phyloP scores from a whole-genome alignment of 2,113 vertebrate species.

The Amia ocellicauda region DNA sequence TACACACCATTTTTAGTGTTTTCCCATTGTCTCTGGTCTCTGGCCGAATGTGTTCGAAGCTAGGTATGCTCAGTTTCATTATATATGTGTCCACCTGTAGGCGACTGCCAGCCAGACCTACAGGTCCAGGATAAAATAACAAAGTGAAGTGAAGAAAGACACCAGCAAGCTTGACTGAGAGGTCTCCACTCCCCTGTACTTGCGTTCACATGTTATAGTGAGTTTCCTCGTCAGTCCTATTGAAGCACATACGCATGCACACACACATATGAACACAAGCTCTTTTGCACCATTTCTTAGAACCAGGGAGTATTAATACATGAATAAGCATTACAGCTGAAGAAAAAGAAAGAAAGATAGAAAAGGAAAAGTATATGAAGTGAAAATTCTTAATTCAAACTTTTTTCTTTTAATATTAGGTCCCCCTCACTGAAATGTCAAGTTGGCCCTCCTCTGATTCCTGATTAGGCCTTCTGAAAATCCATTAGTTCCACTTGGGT shows the following conservation, averaged over 20 bases:
- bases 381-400: neutral
- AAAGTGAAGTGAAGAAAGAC: too few species aligned
- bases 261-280: neutral
- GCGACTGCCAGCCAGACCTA: too few species aligned
- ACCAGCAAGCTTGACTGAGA: neutral
- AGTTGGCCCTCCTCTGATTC: constrained; percentile 17
- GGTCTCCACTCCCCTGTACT: neutral
- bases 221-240: too few species aligned
- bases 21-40: constrained; percentile 1
- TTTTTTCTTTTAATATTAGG: too few species aligned
- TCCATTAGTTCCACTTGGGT: constrained; percentile 28
- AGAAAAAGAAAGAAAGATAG: neutral
- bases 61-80: too few species aligned
- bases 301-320: too few species aligned
- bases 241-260: neutral
- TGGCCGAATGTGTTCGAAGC: too few species aligned
- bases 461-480: constrained; percentile 30
- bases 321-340: neutral
- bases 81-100: too few species aligned
- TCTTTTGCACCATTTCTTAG: too few species aligned
- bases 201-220: too few species aligned
- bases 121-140: too few species aligned
- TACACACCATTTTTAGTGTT: constrained; percentile 54
- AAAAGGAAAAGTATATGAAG: neutral
- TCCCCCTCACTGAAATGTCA: constrained; percentile 22